Evolutionary conservation across 2,113 vertebrate genomes (phyloP).

Genomic region (Laticauda colubrina): DNA sequence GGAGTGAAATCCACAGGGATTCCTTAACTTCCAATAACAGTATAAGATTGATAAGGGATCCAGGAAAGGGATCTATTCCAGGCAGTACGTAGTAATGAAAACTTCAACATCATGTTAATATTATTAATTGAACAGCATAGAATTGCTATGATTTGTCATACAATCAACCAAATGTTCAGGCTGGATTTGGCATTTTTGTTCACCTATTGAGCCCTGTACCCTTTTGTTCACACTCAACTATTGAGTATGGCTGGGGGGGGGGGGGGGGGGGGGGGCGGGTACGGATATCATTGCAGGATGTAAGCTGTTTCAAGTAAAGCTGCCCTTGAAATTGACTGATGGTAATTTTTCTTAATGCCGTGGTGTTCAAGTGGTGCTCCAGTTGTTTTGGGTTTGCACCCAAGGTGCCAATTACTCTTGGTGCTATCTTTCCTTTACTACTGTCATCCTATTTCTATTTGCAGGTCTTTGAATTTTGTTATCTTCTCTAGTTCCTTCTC

Average conservation of each 20-base stretch:
- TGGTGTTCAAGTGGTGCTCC: not conserved
- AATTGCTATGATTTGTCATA: not conserved
- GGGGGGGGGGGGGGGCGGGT: not conserved
- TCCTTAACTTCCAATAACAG: not conserved
- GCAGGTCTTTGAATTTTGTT: not conserved
- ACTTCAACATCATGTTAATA: not conserved
- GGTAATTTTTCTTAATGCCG: not conserved
- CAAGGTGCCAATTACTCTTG: not conserved
- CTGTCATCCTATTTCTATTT: not conserved
- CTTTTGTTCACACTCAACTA: too few species aligned
- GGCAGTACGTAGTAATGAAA: not conserved
- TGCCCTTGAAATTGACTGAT: not conserved
- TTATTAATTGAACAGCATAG: not conserved
- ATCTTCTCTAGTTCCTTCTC: not conserved
- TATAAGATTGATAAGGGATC: not conserved
- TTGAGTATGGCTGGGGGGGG: not conserved
- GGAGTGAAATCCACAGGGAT: not conserved
- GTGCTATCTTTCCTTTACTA: not conserved
- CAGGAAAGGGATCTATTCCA: not conserved
- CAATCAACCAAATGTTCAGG: not conserved
- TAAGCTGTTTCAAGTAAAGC: not conserved
- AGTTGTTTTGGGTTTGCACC: not conserved
- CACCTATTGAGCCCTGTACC: not conserved
- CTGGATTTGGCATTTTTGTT: not conserved
- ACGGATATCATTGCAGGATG: not conserved